Evolutionary conservation across 2,113 vertebrate species (phyloP).

Genomic region (Cyanistes caeruleus): DNA sequence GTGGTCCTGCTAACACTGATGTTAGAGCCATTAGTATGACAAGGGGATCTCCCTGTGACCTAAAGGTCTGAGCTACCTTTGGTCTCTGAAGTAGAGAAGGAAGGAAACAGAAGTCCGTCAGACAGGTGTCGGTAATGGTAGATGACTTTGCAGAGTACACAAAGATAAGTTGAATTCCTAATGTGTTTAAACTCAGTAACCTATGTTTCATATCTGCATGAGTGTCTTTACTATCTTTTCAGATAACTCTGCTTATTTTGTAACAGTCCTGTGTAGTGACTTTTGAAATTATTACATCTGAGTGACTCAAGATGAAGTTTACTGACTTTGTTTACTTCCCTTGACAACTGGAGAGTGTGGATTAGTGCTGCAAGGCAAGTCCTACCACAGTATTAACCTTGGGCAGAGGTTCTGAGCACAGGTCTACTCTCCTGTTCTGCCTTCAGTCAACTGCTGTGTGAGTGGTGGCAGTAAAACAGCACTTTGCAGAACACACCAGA

Average conservation of each 20-base stretch:
- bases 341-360: constrained; percentile 15
- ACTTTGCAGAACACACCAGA: neutral
- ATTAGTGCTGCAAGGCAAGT: neutral
- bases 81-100: neutral
- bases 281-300: neutral
- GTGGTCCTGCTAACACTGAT: neutral
- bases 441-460: neutral
- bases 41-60: neutral
- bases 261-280: neutral
- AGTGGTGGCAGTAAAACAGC: neutral
- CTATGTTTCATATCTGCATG: neutral
- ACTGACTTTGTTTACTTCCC: constrained; percentile 60
- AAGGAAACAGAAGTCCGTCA: fast-evolving
- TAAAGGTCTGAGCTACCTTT: neutral
- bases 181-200: neutral
- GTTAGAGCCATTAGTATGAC: neutral
- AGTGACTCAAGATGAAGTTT: constrained; percentile 56
- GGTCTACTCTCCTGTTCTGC: neutral
- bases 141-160: neutral
- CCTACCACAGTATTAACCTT: neutral
- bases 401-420: neutral
- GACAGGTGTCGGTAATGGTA: neutral
- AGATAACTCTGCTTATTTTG: constrained; percentile 17
- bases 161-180: neutral
- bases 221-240: neutral